Evolutionary conservation across 2,888 invertebrate species (phyloP), one percentile per base, ranked within the genome.

Genomic region (Glyphotaelius pellucidus): DNA sequence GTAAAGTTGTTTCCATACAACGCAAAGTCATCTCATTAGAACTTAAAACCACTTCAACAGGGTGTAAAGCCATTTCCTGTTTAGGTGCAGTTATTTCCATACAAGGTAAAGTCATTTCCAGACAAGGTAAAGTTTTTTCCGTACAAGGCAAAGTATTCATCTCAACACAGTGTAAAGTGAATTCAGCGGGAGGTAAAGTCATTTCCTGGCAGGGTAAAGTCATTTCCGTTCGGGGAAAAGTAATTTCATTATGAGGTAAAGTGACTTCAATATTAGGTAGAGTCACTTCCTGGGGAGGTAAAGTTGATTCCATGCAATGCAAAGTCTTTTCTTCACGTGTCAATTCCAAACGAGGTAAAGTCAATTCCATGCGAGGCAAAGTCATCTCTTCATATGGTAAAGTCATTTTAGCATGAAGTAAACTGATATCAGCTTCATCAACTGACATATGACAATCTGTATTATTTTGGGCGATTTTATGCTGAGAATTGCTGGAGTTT

Each of bases 391-490:
- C 42, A n/a, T 15, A 14, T 15, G 47, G 86, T 30, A 86, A n/a
- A 42, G 42, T 86, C 25, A 67, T 25, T 67, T 67, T 67, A 67
- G 25, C 25, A 11, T 25, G n/a, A 67, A 9, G 67, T 25, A 67
- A 67, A 67, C 67, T 67, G 47, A 90, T 52, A 52, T 90, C 47
- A 30, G 83, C 25, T 52, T 90, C 85, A 90, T 90, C 90, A 84
- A 90, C 90, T 79, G 90, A 90, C 90, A 90, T 90, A 30, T 90
- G 90, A 32, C 32, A 90, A 35, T 90, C 90, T 30, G 80, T 81
- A 42, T n/a, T 47, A 67, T 90, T 85, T 12, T n/a, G 15, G 31
- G 31, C 11, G 80, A 47, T 38, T 89, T 89, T n/a, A 85, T 87
- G 2, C 30, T 79, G 52, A 67, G 87, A 52, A 47, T n/a, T 31